Evolutionary conservation across 2,888 invertebrate species (phyloP).

Genomic region (Nephrotoma guestfalica): DNA sequence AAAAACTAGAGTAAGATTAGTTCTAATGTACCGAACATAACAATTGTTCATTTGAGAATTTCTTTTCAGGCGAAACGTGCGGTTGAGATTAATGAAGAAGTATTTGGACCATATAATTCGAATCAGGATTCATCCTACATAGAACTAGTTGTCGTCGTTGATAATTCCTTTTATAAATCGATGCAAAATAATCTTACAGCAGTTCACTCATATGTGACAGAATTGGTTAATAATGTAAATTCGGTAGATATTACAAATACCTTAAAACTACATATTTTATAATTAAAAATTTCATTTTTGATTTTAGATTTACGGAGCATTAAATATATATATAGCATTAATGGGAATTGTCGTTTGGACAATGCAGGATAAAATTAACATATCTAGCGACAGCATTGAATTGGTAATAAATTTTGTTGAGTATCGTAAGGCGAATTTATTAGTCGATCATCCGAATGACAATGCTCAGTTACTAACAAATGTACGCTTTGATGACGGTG

Average conservation of each 20-base stretch:
- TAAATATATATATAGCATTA: slow-evolving; percentile 90
- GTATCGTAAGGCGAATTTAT: slow-evolving; percentile 67
- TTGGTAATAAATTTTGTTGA: slow-evolving; percentile 83
- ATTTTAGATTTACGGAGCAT: slow-evolving; percentile 75
- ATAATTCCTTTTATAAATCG: slow-evolving; percentile 69
- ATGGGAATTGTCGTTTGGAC: slow-evolving; percentile 97
- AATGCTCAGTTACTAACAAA: slow-evolving; percentile 82
- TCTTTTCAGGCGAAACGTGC: too few species aligned
- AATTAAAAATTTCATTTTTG: background rate
- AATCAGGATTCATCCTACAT: slow-evolving; percentile 76
- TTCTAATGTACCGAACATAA: too few species aligned
- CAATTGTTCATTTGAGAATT: too few species aligned
- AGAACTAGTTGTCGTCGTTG: slow-evolving; percentile 82
- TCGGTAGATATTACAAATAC: slow-evolving; percentile 47
- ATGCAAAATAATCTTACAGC: slow-evolving; percentile 56
- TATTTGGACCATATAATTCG: slow-evolving; percentile 75
- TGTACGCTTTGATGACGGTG: slow-evolving; percentile 77
- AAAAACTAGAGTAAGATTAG: too few species aligned
- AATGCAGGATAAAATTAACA: slow-evolving; percentile 67
- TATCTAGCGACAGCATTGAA: slow-evolving; percentile 70
- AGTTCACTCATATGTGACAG: slow-evolving; percentile 74
- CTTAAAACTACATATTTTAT: background rate
- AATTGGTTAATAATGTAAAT: slow-evolving; percentile 91
- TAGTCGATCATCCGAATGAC: slow-evolving; percentile 80
- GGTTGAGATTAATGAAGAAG: slow-evolving; percentile 15